Evolutionary conservation across 2,113 vertebrate genomes (phyloP), one percentile per base, ranked within the genome.

Genomic region (Lynx canadensis): DNA sequence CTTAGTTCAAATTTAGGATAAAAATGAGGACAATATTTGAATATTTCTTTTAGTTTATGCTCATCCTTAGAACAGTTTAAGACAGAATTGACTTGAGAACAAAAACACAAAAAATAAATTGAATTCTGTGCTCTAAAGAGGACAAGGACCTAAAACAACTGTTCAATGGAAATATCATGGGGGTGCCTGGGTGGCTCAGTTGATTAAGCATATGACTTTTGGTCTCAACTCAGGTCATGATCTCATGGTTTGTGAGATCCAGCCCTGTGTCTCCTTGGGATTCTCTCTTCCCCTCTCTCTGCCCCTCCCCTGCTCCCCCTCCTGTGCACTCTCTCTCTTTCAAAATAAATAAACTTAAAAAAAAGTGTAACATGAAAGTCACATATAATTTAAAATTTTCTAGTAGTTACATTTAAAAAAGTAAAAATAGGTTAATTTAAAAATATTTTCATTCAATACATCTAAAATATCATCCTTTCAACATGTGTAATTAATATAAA

Each of bases 1-100:
- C 19, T 94, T 71, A 89, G 63, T 81, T 92, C 23, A 94, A 96
- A 92, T 89, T 69, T 71, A 74, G 48, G 48, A 57, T 60, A 89
- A 97, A 69, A 89, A 84, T 57, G 81, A 91, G 7, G 21, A 52
- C 41, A 87, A 55, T 25, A 82, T 88, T 91, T 27, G 29, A 55
- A 38, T 21, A 68, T 87, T 86, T 55, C 66, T 91, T 21, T 74
- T 50, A 55, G 50, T 87, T 19, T 31, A 76, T 84, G 29, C 11
- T 95, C 50, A 90, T 89, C 38, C 36, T 89, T n/a, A 63, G 55
- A 86, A 90, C 5, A 90, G 63, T 71, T 89, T 84, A 91, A 69
- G 73, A 79, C 3, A 91, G 31, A 92, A 86, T 0, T 81, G 5
- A 93, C 15, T 50, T 66, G 27, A 71, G 23, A 57, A 36, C 36